phyloP scores from a whole-genome alignment of 1,140 invertebrate genomes.

The Chrysomallon squamiferum region DNA sequence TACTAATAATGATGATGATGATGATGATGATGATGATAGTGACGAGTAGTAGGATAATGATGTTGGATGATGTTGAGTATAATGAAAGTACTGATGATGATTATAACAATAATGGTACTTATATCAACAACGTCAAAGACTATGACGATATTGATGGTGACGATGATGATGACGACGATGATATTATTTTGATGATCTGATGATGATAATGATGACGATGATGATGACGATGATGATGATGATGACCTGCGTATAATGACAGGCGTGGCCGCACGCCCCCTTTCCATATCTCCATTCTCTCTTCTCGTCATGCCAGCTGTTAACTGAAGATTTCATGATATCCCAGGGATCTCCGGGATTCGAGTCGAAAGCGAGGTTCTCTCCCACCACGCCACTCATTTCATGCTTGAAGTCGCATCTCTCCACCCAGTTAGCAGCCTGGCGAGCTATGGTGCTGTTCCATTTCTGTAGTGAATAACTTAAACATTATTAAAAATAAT shows the following conservation, averaged over 20 bases:
- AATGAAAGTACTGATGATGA: too few species aligned
- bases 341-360: constrained; percentile 5
- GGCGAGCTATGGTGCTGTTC: background rate
- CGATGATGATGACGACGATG: too few species aligned
- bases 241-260: constrained; percentile 18
- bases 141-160: too few species aligned
- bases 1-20: too few species aligned
- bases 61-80: too few species aligned
- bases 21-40: too few species aligned
- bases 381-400: constrained; percentile 11
- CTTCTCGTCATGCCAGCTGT: constrained; percentile 30
- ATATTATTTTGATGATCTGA: too few species aligned
- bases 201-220: too few species aligned
- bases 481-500: background rate
- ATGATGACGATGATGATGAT: too few species aligned
- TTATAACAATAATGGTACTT: too few species aligned
- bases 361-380: constrained; percentile 28
- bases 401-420: constrained; percentile 24
- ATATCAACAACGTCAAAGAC: too few species aligned
- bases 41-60: too few species aligned
- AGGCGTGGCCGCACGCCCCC: constrained; percentile 10
- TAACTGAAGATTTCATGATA: constrained; percentile 8
- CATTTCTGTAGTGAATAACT: background rate
- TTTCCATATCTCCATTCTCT: constrained; percentile 13
- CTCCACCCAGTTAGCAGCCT: constrained; percentile 15